Base-by-base conservation (phyloP, 92 coral and sea anemone genomes). In the Phenganax subtilis region DNA sequence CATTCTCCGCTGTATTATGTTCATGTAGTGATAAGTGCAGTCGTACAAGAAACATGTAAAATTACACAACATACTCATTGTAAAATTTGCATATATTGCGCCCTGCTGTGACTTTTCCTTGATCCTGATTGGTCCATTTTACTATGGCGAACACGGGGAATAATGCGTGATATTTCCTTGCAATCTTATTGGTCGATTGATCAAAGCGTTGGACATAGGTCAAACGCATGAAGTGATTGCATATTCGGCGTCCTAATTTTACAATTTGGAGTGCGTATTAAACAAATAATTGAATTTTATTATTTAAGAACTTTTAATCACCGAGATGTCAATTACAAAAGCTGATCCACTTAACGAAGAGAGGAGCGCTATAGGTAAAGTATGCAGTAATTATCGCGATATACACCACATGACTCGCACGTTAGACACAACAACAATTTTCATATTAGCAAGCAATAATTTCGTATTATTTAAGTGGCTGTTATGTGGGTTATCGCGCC, bases 241-340 rank as follows among this genome's bases (percentile, higher is more conserved):
- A 60, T 77, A 59, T 60, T 62, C 14, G 12, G 60, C 9, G 70
- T 47, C 37, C 54, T 51, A 73, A 51, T 53, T 59, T 62, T 79
- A 28, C 51, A 12, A 64, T 79, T 79, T 79, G 64, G 82, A 79
- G 74, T 63, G 54, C 83, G 73, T 51, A 63, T 68, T 68, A 79
- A 79, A 79, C 83, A 79, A 79, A 79, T 79, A 79, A 79, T 79
- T 79, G 74, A 79, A 79, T 79, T 77, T 79, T 64, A 63, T 64
- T 79, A 47, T 79, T 79, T 63, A 63, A 79, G 55, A 73, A 63
- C 27, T 37, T 17, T 79, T 63, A 79, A 56, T 65, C 74, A 54
- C 55, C 30, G 53, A 61, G 83, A 79, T 79, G 83, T 79, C 83
- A 79, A 79, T 65, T 10, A 59, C 53, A 6, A 79, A 79, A 52